phyloP scores from a whole-genome alignment of 2,113 vertebrate species.

The Fregata magnificens region DNA sequence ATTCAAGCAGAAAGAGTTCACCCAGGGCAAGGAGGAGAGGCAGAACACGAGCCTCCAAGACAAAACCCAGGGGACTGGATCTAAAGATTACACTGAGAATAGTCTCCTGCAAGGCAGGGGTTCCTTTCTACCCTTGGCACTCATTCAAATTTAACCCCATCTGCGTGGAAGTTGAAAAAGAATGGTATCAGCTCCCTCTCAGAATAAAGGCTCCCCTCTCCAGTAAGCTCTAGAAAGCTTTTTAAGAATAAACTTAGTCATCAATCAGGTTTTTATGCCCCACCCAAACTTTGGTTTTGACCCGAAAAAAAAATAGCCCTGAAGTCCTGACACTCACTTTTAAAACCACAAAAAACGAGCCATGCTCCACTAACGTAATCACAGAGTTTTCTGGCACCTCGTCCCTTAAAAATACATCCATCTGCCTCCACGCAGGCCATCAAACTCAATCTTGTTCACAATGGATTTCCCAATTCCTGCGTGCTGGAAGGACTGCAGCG shows the following conservation, averaged over 20 bases:
- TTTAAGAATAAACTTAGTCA: slow-evolving; percentile 80
- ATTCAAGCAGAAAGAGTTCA: slow-evolving; percentile 24
- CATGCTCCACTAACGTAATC: slow-evolving; percentile 77
- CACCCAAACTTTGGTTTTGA: slow-evolving; percentile 69
- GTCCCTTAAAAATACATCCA: slow-evolving; percentile 79
- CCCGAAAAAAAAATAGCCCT: slow-evolving; percentile 64
- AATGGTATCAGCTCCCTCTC: slow-evolving; percentile 41
- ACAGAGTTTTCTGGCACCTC: slow-evolving; percentile 71
- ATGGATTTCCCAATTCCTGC: slow-evolving; percentile 73
- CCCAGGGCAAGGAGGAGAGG: neutral
- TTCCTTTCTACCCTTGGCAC: slow-evolving; percentile 37
- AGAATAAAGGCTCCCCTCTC: slow-evolving; percentile 46
- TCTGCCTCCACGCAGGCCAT: slow-evolving; percentile 69
- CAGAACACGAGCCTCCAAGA: neutral
- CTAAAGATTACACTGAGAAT: neutral
- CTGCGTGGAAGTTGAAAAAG: neutral
- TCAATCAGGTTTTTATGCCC: slow-evolving; percentile 74
- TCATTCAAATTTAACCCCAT: slow-evolving; percentile 30
- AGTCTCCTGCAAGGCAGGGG: neutral
- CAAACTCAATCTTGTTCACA: slow-evolving; percentile 71
- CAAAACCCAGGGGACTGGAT: neutral
- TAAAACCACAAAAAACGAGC: slow-evolving; percentile 75
- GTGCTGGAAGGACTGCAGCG: slow-evolving; percentile 61
- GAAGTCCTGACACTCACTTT: slow-evolving; percentile 73
- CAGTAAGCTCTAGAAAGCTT: slow-evolving; percentile 66